Conservation (phyloP, 2,113 vertebrate species). For the Etheostoma cragini region DNA sequence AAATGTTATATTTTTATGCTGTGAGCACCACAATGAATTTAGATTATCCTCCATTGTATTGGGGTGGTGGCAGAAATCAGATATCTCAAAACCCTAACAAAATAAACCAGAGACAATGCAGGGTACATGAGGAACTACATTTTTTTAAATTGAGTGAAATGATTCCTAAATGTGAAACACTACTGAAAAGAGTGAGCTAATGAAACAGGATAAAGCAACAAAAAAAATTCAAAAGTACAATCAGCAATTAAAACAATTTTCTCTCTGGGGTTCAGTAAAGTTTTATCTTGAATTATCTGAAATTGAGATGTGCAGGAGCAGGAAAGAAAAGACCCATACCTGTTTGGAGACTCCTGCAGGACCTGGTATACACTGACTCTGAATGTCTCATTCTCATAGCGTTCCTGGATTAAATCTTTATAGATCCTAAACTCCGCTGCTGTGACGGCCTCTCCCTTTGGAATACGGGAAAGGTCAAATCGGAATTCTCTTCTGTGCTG, state of each 20-base stretch:
- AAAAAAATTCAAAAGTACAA: not conserved
- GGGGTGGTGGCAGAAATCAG: not conserved
- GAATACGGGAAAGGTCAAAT: constrained; percentile 95
- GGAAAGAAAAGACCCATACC: constrained; percentile 79
- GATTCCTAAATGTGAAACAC: not conserved
- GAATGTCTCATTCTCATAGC: constrained; percentile 91
- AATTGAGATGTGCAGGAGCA: not conserved
- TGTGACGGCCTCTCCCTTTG: constrained; percentile 92
- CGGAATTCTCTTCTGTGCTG: constrained; percentile 90
- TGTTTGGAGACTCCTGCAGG: constrained; percentile 87
- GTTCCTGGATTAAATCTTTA: constrained; percentile 90
- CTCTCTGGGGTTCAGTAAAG: too few species aligned
- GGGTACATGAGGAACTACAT: not conserved
- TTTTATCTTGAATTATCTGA: not conserved
- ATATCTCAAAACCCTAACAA: not conserved
- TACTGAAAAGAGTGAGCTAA: not conserved
- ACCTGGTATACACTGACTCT: constrained; percentile 93
- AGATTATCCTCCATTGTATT: not conserved
- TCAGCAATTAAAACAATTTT: not conserved
- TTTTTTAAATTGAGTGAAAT: not conserved
- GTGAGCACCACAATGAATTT: not conserved
- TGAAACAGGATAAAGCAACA: not conserved
- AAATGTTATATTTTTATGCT: too few species aligned
- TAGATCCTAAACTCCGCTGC: constrained; percentile 96
- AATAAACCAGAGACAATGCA: not conserved